Evolutionary conservation across 64 coral and sea anemone genomes (phyloP), one percentile per base, ranked within the genome.

Genomic region (Pocillopora damicornis): DNA sequence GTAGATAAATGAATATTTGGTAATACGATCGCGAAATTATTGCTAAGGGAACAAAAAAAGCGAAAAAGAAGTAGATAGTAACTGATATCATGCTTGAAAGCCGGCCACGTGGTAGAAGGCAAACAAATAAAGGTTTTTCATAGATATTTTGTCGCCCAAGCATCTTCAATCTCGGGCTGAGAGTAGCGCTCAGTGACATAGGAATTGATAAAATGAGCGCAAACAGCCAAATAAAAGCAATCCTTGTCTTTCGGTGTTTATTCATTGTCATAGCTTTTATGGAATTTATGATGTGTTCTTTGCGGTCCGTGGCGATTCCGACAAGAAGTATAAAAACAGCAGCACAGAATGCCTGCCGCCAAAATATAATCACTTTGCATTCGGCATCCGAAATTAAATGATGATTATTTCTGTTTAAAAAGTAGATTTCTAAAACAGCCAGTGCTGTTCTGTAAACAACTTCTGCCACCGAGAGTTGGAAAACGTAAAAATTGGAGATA

Each of bases 401-500:
- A 10, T 1, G 11, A 11, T 71, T 23, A 11, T 71, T 23, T 23
- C 5, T 1, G 20, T 11, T 71, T 23, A 23, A n/a, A 11, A 4
- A n/a, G 67, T 25, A 71, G 67, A 71, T 71, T 71, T n/a, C 11
- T 20, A 71, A 2, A 20, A 23, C 67, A n/a, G 67, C 67, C 67
- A n/a, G 11, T 3, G 5, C 6, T 0, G 25, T 25, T 26, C 67
- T 71, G 67, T 71, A 71, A 71, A 71, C 11, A 11, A 71, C n/a
- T 71, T 71, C 67, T 7, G 67, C 20, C 67, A 71, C 11, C 5
- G 67, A 71, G 67, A 71, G 67, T 25, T 71, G 67, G 25, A 71
- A 23, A 25, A 71, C n/a, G 67, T 71, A 71, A n/a, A 71, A 71
- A n/a, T 71, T 71, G n/a, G 67, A 71, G 67, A 71, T 20, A n/a